Evolutionary conservation across 2,113 vertebrate genomes (phyloP), one percentile per base, ranked within the genome.

Genomic region (Talpa occidentalis): DNA sequence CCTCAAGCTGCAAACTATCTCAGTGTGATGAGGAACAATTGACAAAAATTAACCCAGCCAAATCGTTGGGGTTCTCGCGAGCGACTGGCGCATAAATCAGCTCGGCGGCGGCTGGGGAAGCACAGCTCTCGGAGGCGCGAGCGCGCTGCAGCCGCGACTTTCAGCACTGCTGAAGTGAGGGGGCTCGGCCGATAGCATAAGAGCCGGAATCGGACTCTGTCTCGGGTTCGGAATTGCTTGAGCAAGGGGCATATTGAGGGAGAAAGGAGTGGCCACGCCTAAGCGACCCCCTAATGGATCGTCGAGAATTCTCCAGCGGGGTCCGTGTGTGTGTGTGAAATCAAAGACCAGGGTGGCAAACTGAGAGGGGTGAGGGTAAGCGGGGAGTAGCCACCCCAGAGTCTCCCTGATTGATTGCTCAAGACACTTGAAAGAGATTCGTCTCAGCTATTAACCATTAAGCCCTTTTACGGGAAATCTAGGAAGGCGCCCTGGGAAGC

Each of bases 1-100:
- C 86, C 77, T 74, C 56, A 35, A 91, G 79, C 92, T 96, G 87
- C 93, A 96, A 94, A 93, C 83, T 97, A 94, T 96, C 96, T 97
- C 87, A 84, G 9, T 56, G 47, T 88, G 89, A 91, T 83, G 93
- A 95, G 77, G 72, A 94, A 95, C 96, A 96, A 97, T 93, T 88
- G 95, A 93, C 96, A 96, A 95, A 92, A 97, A 96, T 94, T 97
- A 96, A 97, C 92, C 87, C 78, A 88, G 87, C 66, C 82, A 90
- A 90, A 92, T 87, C 70, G 24, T 56, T 60, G 83, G 93, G 66
- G 86, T 94, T 81, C 87, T 73, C 26, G 1, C 0, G 64, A 89
- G 84, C 52, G 15, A 24, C 89, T 26, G 37, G 24, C 59, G 60
- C 89, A 87, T 94, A 95, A 96, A 96, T 96, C 94, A 94, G 79